Percentiles rank a stretch among this genome's conserved stretches.
Evolutionary conservation across 1,140 invertebrate species (phyloP).

Genomic region (Euwallacea similis): DNA sequence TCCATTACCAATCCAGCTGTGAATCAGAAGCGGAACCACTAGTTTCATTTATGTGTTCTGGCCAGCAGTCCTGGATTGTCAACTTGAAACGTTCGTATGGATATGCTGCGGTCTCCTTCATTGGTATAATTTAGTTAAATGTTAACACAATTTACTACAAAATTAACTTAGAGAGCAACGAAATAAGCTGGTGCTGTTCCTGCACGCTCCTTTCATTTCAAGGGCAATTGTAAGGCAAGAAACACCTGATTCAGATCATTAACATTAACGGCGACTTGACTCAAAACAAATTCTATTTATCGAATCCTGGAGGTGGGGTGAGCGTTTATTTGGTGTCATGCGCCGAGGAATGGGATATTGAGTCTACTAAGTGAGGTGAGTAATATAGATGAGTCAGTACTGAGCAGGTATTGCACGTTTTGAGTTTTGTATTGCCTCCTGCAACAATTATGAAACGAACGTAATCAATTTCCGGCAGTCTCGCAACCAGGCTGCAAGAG

Average conservation of each 20-base stretch:
- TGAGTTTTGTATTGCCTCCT: background rate
- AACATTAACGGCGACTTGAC: constrained; percentile 25
- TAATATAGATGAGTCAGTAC: constrained; percentile 23
- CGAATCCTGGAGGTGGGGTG: constrained; percentile 30
- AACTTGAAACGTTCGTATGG: constrained; percentile 23
- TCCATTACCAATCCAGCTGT: constrained; percentile 14
- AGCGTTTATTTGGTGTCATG: constrained; percentile 16
- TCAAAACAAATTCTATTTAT: constrained; percentile 29
- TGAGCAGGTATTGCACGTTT: background rate
- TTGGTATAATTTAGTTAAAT: constrained; percentile 6
- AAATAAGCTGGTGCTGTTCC: constrained; percentile 19
- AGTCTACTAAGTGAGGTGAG: constrained; percentile 18
- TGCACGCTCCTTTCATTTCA: constrained; percentile 31
- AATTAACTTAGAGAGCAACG: constrained; percentile 13
- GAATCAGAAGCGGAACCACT: background rate
- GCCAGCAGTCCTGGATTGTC: constrained; percentile 21
- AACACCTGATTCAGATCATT: constrained; percentile 28
- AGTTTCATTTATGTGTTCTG: constrained; percentile 16
- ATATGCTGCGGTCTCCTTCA: constrained; percentile 26
- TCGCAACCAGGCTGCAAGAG: constrained; percentile 28
- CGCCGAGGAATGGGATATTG: constrained; percentile 5
- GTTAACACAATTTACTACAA: background rate
- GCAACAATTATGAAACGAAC: constrained; percentile 3
- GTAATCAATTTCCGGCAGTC: constrained; percentile 21
- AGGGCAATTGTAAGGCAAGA: constrained; percentile 22